Conservation (phyloP, 2,113 vertebrate genomes). For the Mustela lutreola region DNA sequence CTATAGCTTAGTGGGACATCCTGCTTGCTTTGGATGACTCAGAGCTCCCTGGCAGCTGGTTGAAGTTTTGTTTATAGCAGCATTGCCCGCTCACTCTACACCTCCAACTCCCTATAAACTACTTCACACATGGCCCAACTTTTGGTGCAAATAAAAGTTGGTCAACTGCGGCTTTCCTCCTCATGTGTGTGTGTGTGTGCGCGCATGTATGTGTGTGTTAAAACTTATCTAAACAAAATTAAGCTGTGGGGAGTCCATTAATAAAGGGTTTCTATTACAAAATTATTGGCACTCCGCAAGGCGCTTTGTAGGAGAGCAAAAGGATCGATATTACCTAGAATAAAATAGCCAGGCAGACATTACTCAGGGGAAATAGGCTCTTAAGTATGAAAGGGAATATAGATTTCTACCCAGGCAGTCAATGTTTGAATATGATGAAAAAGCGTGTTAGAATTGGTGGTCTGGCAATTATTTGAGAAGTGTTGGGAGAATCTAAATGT, state of each 20-base stretch:
- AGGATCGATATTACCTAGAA: slow-evolving; percentile 71
- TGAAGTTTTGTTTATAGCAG: slow-evolving; percentile 68
- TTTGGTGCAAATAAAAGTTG: slow-evolving; percentile 72
- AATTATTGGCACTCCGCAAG: slow-evolving; percentile 72
- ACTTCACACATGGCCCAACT: slow-evolving; percentile 65
- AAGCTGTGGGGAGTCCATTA: slow-evolving; percentile 72
- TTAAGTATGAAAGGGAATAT: slow-evolving; percentile 55
- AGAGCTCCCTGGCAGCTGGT: slow-evolving; percentile 61
- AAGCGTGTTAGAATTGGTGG: not conserved
- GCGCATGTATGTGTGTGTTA: not conserved
- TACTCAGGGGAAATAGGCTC: slow-evolving; percentile 51
- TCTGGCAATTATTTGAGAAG: slow-evolving; percentile 67
- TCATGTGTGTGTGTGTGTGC: not conserved
- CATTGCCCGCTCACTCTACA: not conserved
- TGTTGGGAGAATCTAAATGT: slow-evolving; percentile 67
- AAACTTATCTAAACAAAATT: slow-evolving; percentile 71
- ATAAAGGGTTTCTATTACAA: slow-evolving; percentile 77
- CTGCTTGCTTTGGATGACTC: slow-evolving; percentile 72
- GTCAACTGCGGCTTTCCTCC: slow-evolving; percentile 60
- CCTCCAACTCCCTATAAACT: not conserved
- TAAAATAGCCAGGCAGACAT: slow-evolving; percentile 65
- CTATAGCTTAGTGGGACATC: slow-evolving; percentile 67
- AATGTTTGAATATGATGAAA: slow-evolving; percentile 70
- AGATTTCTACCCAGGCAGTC: slow-evolving; percentile 59
- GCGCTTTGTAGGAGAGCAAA: not conserved